phyloP scores from a whole-genome alignment of 2,888 invertebrate species.

The Sminthurinus aureus region DNA sequence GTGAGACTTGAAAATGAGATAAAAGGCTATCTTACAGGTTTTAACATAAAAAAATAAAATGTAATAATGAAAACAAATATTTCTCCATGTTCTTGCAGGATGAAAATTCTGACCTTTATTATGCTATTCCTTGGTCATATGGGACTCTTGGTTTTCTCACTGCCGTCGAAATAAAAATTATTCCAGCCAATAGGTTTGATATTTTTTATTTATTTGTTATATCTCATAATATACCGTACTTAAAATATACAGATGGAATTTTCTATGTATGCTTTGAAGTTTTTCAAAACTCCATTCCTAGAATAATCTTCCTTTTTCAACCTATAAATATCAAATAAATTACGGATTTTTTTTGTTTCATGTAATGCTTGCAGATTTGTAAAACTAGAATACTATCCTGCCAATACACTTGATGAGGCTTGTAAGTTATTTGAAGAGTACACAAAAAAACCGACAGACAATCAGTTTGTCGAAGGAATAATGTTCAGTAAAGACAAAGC shows the following conservation, averaged over 20 bases:
- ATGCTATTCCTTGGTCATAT: slow-evolving; percentile 84
- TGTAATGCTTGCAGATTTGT: slow-evolving; percentile 67
- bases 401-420: slow-evolving; percentile 68
- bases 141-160: slow-evolving; percentile 84
- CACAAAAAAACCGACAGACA: slow-evolving; percentile 64
- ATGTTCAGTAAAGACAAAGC: slow-evolving; percentile 72
- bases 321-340: neutral
- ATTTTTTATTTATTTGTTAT: neutral
- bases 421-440: slow-evolving; percentile 67
- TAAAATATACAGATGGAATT: too few relatives aligned
- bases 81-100: too few relatives aligned
- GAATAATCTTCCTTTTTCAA: too few relatives aligned
- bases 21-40: too few relatives aligned
- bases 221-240: neutral
- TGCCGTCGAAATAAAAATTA: slow-evolving; percentile 75
- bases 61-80: neutral
- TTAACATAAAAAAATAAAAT: too few relatives aligned
- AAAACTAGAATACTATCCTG: slow-evolving; percentile 73
- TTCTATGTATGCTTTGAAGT: too few relatives aligned
- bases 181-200: slow-evolving; percentile 72
- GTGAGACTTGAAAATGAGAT: too few relatives aligned
- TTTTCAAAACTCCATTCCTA: too few relatives aligned
- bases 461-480: slow-evolving; percentile 80
- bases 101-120: slow-evolving; percentile 77
- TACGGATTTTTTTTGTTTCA: neutral